Conservation (phyloP, 2,113 vertebrate genomes). For the Fulica atra region DNA sequence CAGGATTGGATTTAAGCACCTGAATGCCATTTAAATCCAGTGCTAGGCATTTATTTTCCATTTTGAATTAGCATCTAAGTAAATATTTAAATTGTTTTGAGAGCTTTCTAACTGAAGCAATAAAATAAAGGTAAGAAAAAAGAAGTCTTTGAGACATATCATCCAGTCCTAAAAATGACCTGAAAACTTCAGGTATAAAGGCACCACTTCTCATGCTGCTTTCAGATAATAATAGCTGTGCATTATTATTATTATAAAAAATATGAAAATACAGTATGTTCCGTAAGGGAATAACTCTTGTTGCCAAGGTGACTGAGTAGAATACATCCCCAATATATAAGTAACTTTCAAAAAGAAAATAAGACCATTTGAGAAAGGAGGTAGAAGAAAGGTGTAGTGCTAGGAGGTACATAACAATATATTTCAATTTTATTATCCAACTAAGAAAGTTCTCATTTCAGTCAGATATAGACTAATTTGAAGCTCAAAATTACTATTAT, state of each 20-base stretch:
- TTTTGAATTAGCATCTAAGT: background rate
- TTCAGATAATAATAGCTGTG: conserved; percentile 18
- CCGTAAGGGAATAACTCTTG: conserved; percentile 7
- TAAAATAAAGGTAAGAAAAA: background rate
- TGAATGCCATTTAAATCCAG: background rate
- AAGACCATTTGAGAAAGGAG: background rate
- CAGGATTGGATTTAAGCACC: background rate
- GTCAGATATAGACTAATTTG: background rate
- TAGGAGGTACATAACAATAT: background rate
- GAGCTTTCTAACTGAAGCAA: background rate
- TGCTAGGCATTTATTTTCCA: background rate
- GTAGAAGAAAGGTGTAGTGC: background rate
- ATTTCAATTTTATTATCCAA: background rate
- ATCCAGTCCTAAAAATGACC: background rate
- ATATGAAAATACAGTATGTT: background rate
- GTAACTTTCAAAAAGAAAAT: conserved; percentile 6
- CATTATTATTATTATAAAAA: conserved; percentile 7
- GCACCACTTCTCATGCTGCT: background rate
- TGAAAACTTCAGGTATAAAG: conserved; percentile 19
- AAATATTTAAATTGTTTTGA: background rate
- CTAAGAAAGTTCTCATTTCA: background rate
- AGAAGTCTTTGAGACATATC: background rate
- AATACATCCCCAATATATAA: background rate
- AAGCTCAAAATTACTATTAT: background rate
- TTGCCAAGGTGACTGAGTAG: conserved; percentile 49